Conservation (phyloP, 2,888 invertebrate genomes). For the Drosophila prostipennis region DNA sequence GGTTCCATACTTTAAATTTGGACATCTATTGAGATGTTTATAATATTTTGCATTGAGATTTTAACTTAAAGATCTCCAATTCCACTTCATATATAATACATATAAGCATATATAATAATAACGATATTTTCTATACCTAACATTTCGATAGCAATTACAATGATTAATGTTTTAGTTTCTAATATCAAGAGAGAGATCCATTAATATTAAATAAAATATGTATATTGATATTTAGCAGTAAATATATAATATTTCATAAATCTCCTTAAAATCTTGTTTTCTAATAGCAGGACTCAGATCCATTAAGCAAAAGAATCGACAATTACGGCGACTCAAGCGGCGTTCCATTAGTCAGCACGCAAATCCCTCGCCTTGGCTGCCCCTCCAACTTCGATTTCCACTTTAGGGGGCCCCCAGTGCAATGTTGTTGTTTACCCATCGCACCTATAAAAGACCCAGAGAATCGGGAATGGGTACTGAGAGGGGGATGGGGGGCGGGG, state of each 20-base stretch:
- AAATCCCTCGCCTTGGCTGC: slow-evolving; percentile 10
- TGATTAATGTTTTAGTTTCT: background rate
- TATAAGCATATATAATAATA: too few relatives aligned
- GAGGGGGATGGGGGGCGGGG: slow-evolving; percentile 44
- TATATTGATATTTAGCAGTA: too few relatives aligned
- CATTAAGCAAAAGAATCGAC: background rate
- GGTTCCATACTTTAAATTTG: too few relatives aligned
- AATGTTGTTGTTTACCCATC: slow-evolving; percentile 35
- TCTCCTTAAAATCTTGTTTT: background rate
- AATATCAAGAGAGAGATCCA: background rate
- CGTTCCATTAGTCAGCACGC: slow-evolving; percentile 28
- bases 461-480: slow-evolving; percentile 59
- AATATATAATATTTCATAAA: background rate
- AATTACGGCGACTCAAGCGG: background rate
- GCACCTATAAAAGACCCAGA: slow-evolving; percentile 26
- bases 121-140: too few relatives aligned
- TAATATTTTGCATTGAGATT: too few relatives aligned
- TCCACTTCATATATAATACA: too few relatives aligned
- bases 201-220: too few relatives aligned
- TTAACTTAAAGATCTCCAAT: too few relatives aligned
- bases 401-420: background rate
- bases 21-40: too few relatives aligned
- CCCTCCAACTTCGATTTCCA: slow-evolving; percentile 3
- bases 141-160: background rate
- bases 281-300: background rate